phyloP scores from a whole-genome alignment of 2,113 vertebrate genomes.

The Tringa solitaria region DNA sequence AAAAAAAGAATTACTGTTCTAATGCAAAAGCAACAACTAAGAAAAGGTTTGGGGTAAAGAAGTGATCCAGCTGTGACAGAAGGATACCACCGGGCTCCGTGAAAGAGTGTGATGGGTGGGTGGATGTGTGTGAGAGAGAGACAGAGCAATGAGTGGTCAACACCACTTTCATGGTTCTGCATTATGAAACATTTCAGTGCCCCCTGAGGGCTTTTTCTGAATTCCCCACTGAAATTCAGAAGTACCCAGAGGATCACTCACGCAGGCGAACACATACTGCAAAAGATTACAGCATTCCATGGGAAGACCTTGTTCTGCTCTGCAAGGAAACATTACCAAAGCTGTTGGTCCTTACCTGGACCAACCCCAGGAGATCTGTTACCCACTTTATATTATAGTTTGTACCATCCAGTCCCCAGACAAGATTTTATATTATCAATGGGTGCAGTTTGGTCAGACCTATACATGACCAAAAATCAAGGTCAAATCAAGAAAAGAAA shows the following conservation, averaged over 20 bases:
- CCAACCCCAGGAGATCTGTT: fast-evolving
- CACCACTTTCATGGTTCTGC: neutral
- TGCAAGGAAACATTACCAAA: neutral
- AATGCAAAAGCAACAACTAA: neutral
- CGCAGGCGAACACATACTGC: neutral
- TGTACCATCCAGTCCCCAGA: neutral
- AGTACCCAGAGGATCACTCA: neutral
- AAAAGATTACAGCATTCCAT: neutral
- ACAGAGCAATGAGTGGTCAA: neutral
- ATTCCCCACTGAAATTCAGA: neutral
- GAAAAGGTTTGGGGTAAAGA: neutral
- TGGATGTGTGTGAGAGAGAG: too few relatives aligned
- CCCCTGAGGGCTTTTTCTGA: neutral
- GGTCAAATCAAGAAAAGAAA: neutral
- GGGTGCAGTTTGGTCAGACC: neutral
- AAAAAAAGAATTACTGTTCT: neutral
- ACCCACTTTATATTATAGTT: neutral
- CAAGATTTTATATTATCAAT: neutral
- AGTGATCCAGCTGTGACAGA: neutral
- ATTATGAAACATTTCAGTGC: neutral
- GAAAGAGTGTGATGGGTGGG: neutral
- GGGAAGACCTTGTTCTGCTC: neutral
- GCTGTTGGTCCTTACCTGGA: neutral
- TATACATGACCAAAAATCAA: fast-evolving
- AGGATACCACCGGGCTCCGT: neutral